These are phyloP conservation scores for Apodemus speciosus DNA, from an alignment of 2,113 vertebrate genomes.

Conservation along the genomic window DNA sequence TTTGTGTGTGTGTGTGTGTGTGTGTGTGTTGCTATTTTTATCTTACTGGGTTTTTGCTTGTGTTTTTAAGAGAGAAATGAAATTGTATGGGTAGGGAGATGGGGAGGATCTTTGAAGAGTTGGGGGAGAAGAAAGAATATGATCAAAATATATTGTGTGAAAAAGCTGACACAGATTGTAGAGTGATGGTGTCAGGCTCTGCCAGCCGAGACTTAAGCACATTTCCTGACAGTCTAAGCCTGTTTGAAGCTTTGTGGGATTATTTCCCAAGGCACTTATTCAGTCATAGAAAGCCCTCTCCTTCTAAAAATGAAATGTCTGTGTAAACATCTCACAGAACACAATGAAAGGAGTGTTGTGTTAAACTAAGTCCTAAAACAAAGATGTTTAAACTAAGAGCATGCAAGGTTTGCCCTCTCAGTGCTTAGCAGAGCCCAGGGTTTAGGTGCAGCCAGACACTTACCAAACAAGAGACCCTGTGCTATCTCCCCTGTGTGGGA, in stretches of 20 bases:
- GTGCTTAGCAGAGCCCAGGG: neutral
- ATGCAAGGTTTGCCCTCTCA: neutral
- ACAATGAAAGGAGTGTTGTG: conserved; percentile 5
- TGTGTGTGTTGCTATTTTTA: neutral
- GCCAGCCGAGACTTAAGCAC: neutral
- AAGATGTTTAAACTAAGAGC: neutral
- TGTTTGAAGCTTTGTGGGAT: neutral
- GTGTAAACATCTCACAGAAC: conserved; percentile 42
- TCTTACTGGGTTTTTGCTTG: neutral
- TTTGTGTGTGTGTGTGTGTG: neutral
- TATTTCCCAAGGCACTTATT: conserved; percentile 26
- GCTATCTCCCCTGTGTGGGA: neutral
- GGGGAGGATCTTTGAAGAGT: neutral
- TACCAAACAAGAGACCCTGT: neutral
- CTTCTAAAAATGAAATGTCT: neutral
- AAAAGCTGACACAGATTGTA: neutral
- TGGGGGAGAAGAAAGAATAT: neutral
- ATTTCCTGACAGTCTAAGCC: neutral
- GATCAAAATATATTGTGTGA: neutral
- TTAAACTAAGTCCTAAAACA: neutral
- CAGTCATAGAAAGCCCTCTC: neutral
- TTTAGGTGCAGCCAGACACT: neutral
- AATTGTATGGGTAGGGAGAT: neutral
- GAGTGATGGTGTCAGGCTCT: neutral
- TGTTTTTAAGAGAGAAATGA: neutral